Percentiles rank a stretch among this genome's conserved stretches.
These are phyloP conservation scores for Caenorhabditis doughertyi DNA, from an alignment of 2,888 invertebrate genomes.

Conservation along the genomic window DNA sequence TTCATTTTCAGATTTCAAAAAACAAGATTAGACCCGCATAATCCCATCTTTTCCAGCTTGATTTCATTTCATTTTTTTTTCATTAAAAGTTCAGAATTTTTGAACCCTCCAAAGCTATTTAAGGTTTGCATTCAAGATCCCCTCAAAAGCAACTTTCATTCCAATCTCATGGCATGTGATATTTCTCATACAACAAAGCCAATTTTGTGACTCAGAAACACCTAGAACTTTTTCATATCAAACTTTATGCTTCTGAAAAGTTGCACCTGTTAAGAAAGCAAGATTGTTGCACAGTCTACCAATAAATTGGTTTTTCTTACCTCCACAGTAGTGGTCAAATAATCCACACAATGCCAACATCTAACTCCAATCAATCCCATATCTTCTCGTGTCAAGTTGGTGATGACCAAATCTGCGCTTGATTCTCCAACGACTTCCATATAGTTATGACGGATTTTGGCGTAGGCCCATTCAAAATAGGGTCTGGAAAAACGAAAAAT, in stretches of 20 bases:
- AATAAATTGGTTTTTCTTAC: constrained; percentile 3
- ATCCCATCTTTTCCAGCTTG: no score
- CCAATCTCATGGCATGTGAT: neutral
- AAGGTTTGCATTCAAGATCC: no score
- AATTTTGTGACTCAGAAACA: neutral
- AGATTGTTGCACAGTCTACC: neutral
- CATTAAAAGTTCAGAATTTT: no score
- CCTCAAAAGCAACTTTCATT: neutral
- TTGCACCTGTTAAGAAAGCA: neutral
- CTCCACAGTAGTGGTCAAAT: constrained; percentile 40
- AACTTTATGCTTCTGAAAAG: neutral
- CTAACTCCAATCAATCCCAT: constrained; percentile 73
- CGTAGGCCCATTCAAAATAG: constrained; percentile 55
- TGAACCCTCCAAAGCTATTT: no score
- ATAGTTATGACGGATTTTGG: constrained; percentile 49
- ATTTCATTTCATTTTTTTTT: no score
- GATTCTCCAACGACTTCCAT: constrained; percentile 39
- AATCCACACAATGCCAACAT: constrained; percentile 76
- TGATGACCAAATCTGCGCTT: constrained; percentile 61
- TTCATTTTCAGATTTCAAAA: no score
- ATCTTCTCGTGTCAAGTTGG: constrained; percentile 66
- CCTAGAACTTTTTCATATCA: neutral
- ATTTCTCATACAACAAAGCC: neutral
- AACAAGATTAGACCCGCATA: no score
- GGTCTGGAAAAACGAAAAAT: constrained; percentile 43